A percentile compares a stretch with the other conserved stretches of the same genome.
Evolutionary conservation across 2,797 vertebrate species (phyloP).

Genomic region (Phalloptychus januarius): DNA sequence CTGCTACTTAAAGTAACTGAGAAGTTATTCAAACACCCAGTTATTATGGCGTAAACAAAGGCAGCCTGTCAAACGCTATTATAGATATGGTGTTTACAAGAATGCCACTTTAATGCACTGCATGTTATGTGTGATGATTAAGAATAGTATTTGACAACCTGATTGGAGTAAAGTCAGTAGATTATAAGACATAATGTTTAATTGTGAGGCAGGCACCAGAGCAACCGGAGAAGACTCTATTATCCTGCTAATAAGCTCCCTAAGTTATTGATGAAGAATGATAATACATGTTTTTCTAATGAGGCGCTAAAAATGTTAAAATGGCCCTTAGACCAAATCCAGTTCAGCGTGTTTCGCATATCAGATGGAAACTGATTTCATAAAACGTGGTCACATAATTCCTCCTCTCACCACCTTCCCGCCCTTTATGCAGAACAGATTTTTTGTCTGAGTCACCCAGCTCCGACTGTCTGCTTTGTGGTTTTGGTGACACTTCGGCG

Average conservation of each 20-base stretch:
- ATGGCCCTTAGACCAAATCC: slow-evolving; percentile 7
- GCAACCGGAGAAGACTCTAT: slow-evolving; percentile 38
- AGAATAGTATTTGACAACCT: slow-evolving; percentile 74
- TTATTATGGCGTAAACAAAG: slow-evolving; percentile 83
- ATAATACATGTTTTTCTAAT: slow-evolving; percentile 29
- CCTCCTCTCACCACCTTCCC: slow-evolving; percentile 38
- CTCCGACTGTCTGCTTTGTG: slow-evolving; percentile 44
- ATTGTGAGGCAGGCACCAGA: slow-evolving; percentile 42
- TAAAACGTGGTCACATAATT: slow-evolving; percentile 28
- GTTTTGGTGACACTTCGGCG: slow-evolving; percentile 53
- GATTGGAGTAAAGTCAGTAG: slow-evolving; percentile 62
- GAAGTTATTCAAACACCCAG: slow-evolving; percentile 83
- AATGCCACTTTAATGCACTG: slow-evolving; percentile 76
- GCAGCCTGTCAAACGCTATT: slow-evolving; percentile 75
- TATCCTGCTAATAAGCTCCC: slow-evolving; percentile 40
- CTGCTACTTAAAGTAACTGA: slow-evolving; percentile 75
- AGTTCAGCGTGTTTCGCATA: slow-evolving; percentile 19
- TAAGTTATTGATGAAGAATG: slow-evolving; percentile 41
- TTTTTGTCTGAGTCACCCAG: slow-evolving; percentile 42
- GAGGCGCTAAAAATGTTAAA: slow-evolving; percentile 16
- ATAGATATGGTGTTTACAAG: slow-evolving; percentile 75
- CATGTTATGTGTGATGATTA: slow-evolving; percentile 68
- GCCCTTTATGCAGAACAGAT: slow-evolving; percentile 64
- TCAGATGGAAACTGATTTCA: slow-evolving; percentile 30
- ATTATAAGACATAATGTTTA: slow-evolving; percentile 57